Evolutionary conservation across 2,113 vertebrate genomes (phyloP), one percentile per base, ranked within the genome.

Genomic region (Beaufortia kweichowensis): DNA sequence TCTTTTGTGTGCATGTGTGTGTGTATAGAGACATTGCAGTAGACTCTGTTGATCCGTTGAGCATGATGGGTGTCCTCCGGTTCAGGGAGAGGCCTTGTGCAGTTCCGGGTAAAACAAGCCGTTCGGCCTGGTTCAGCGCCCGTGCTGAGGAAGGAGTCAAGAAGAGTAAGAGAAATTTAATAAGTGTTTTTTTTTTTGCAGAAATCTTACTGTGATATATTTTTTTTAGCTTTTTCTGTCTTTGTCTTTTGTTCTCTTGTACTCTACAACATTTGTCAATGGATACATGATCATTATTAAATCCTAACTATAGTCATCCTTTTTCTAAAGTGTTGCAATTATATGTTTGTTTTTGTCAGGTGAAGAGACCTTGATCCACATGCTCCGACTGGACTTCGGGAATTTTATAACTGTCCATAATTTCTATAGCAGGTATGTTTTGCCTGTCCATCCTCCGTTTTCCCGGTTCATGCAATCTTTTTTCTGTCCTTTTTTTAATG

Each of bases 191-290:
- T 35, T 66, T n/a, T n/a, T 66, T 68, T 31, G 48, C 29, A 66
- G 74, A 61, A 78, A 68, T 65, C 61, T 65, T 23, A 61, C 33
- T 64, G 53, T n/a, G 61, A 63, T 14, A n/a, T 46, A 74, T 68
- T 77, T 70, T 86, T 75, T 77, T 84, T 81, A 79, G 80, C 74
- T 67, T 57, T 64, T 31, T 65, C 76, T 80, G 31, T 68, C 57
- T 59, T 55, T 29, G 8, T n/a, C n/a, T 60, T 23, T 59, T 9
- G 29, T 56, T 48, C 83, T 70, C 23, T 84, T 46, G 26, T 56
- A 21, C 57, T 31, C 67, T 50, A 64, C 75, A 63, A 59, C 43
- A 63, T 53, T 64, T 69, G 74, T 62, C 46, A 67, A 35, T 46
- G 61, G 73, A 48, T 50, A 74, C 59, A 21, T 24, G 26, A 50